These are phyloP conservation scores for Pyrgilauda ruficollis DNA, from an alignment of 2,113 vertebrate genomes.

Conservation along the genomic window DNA sequence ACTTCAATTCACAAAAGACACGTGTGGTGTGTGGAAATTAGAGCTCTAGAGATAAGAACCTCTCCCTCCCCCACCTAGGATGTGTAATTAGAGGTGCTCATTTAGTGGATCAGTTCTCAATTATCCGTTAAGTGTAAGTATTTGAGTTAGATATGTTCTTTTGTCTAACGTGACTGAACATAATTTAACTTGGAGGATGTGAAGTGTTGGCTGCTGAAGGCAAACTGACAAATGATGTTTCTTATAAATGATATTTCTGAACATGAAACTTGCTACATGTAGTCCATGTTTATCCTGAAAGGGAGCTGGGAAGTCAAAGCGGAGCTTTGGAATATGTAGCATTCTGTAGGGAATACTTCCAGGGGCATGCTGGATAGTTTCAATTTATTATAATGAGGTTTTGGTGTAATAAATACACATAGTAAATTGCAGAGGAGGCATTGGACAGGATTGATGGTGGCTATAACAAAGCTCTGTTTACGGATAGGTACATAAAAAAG, in stretches of 20 bases:
- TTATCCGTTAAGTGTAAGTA: constrained; percentile 48
- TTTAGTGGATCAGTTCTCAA: constrained; percentile 57
- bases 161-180: constrained; percentile 52
- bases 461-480: background rate
- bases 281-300: background rate
- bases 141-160: constrained; percentile 47
- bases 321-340: background rate
- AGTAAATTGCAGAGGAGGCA: background rate
- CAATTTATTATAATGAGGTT: constrained; percentile 1
- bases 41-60: background rate
- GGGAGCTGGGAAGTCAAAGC: background rate
- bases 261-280: background rate
- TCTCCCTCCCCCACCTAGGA: background rate
- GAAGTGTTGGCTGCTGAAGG: background rate
- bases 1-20: constrained; percentile 29
- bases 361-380: background rate
- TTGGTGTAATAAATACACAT: background rate
- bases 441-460: background rate
- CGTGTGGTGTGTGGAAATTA: background rate
- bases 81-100: constrained; percentile 55
- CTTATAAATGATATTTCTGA: background rate
- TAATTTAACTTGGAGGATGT: background rate
- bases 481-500: background rate
- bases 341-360: background rate
- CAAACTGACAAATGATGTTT: constrained; percentile 19